Evolutionary conservation across 2,113 vertebrate genomes (phyloP), one percentile per base, ranked within the genome.

Genomic region (Riparia riparia): DNA sequence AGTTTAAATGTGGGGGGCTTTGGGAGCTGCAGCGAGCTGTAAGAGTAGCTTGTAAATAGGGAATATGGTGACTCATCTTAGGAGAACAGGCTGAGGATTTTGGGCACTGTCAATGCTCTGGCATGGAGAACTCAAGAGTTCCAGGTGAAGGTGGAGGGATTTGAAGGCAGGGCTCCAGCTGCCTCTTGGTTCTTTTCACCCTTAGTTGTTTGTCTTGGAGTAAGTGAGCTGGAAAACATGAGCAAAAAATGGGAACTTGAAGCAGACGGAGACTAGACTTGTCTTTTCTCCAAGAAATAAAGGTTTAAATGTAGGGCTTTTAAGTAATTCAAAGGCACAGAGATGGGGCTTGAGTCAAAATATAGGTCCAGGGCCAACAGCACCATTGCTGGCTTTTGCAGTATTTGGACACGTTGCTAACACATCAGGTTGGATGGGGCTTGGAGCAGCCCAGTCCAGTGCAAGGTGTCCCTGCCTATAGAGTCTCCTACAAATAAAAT

Each of bases 371-470:
- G 32, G 25, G 32, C 25, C 63, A 45, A 3, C 1, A 54, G 21
- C 9, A 2, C n/a, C 15, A 4, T 6, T 68, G 26, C 12, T 86
- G 47, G n/a, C 20, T 90, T 80, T 39, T 84, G 58, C 6, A 8
- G 25, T 13, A n/a, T 12, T 20, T 50, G 53, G 32, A 29, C 8
- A 2, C 4, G 3, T 44, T 47, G 53, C 61, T 41, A 45, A 29
- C 17, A 10, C 0, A 2, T 53, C 68, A 41, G 17, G 25, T 31
- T 69, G 41, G 18, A 42, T 0, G 0, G 14, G 25, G 9, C 54
- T 41, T 47, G 63, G 17, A 54, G 61, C 39, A 41, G 1, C 16
- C 6, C 53, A 39, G 29, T 14, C 7, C 34, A 7, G 20, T 68
- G 17, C 14, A 47, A 47, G 19, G 19, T 41, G n/a, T 68, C 16